Evolutionary conservation across 2,888 invertebrate species (phyloP).

Genomic region (Stegophylla sp.): DNA sequence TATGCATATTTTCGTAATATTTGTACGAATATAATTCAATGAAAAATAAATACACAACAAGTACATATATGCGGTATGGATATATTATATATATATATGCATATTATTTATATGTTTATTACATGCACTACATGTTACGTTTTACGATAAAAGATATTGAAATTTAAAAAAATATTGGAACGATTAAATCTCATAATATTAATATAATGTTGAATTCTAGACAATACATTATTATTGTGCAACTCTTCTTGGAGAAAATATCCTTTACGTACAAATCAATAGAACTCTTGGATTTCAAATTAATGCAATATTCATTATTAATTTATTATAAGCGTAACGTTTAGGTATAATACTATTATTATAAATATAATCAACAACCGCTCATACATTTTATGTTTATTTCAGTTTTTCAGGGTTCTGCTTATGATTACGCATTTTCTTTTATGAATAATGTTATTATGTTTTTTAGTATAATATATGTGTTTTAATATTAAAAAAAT

Average conservation of each 20-base stretch:
- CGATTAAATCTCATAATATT: slow-evolving; percentile 23
- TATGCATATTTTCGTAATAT: slow-evolving; percentile 39
- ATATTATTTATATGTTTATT: background rate
- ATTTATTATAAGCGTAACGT: no score
- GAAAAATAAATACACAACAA: background rate
- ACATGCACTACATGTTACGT: background rate
- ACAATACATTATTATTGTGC: slow-evolving; percentile 13
- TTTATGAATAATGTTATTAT: no score
- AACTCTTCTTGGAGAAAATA: slow-evolving; percentile 5
- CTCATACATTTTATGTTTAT: no score
- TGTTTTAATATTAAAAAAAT: no score
- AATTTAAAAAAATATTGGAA: slow-evolving; percentile 30
- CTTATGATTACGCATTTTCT: no score
- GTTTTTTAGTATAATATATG: no score
- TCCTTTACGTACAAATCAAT: no score
- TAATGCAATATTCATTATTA: no score
- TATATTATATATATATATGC: background rate
- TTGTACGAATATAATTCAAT: background rate
- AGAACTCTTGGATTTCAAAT: no score
- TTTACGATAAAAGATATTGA: slow-evolving; percentile 15
- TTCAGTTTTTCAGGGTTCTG: no score
- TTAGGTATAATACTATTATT: no score
- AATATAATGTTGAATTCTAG: background rate
- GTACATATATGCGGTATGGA: background rate
- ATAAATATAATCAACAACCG: no score